A percentile compares a stretch with the other conserved stretches of the same genome.
These are phyloP conservation scores for Himalopsyche phryganea DNA, from an alignment of 1,140 invertebrate species.

Conservation along the genomic window DNA sequence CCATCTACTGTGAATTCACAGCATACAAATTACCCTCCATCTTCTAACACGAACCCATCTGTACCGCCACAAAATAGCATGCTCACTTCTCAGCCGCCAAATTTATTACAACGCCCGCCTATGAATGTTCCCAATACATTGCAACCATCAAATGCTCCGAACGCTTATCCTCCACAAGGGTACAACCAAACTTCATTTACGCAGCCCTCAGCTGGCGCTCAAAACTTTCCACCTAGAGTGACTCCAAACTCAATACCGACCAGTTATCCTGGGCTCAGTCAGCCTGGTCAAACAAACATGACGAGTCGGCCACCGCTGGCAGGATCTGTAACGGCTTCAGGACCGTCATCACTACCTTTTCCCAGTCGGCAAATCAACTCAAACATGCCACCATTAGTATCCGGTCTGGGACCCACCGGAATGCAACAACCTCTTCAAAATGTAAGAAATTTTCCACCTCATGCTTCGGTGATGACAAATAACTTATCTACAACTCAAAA, in stretches of 20 bases:
- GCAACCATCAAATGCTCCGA: neutral
- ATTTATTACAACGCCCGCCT: constrained; percentile 6
- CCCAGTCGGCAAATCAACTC: constrained; percentile 45
- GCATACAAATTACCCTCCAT: neutral
- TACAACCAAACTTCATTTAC: neutral
- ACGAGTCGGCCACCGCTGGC: neutral
- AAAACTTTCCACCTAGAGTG: constrained; percentile 3
- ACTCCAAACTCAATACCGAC: neutral
- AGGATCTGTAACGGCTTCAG: neutral
- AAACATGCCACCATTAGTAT: constrained; percentile 46
- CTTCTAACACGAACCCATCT: neutral
- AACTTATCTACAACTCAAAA: no score
- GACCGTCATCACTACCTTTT: constrained; percentile 32
- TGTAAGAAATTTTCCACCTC: constrained; percentile 5
- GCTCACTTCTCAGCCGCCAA: constrained; percentile 2
- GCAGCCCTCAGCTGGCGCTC: neutral
- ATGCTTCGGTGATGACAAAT: neutral
- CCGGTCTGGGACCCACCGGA: constrained; percentile 41
- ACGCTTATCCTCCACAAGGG: neutral
- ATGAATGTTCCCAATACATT: constrained; percentile 7
- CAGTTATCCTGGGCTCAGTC: neutral
- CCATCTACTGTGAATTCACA: neutral
- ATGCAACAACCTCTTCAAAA: constrained; percentile 2
- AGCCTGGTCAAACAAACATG: neutral
- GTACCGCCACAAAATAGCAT: neutral